These are phyloP conservation scores for Gymnothorax reevesii DNA, from an alignment of 2,797 vertebrate species.

Conservation along the genomic window DNA sequence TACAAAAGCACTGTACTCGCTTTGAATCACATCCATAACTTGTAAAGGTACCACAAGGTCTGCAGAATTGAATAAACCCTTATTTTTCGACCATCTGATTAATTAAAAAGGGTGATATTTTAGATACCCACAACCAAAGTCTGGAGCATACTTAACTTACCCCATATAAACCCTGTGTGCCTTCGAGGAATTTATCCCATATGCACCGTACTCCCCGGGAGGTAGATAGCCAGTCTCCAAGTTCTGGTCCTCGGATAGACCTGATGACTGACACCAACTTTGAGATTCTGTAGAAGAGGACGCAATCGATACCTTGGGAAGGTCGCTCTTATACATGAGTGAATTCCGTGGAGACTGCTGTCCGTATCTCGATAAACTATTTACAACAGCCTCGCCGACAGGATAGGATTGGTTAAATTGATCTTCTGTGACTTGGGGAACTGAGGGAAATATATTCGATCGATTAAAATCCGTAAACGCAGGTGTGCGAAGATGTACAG, in stretches of 20 bases:
- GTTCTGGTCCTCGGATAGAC: constrained; percentile 54
- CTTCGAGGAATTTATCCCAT: constrained; percentile 49
- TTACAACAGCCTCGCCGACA: constrained; percentile 45
- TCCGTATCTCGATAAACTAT: constrained; percentile 43
- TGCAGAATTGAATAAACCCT: neutral
- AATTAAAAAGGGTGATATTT: neutral
- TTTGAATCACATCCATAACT: neutral
- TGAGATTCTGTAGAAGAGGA: constrained; percentile 50
- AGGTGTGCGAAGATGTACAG: constrained; percentile 41
- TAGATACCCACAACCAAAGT: neutral
- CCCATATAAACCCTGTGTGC: constrained; percentile 60
- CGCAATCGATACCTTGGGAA: constrained; percentile 60
- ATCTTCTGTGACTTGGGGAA: constrained; percentile 51
- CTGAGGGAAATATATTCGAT: constrained; percentile 42
- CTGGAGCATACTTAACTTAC: constrained; percentile 52
- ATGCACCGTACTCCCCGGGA: constrained; percentile 51
- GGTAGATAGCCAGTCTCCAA: constrained; percentile 44
- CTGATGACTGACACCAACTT: constrained; percentile 64
- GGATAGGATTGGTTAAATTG: constrained; percentile 43
- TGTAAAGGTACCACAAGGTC: neutral
- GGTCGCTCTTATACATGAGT: constrained; percentile 59
- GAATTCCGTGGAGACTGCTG: constrained; percentile 45
- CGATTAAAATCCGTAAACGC: constrained; percentile 60
- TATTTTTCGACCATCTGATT: neutral
- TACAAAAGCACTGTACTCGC: neutral